phyloP scores from a whole-genome alignment of 1,140 invertebrate species.

The Drosophila fuyamai region DNA sequence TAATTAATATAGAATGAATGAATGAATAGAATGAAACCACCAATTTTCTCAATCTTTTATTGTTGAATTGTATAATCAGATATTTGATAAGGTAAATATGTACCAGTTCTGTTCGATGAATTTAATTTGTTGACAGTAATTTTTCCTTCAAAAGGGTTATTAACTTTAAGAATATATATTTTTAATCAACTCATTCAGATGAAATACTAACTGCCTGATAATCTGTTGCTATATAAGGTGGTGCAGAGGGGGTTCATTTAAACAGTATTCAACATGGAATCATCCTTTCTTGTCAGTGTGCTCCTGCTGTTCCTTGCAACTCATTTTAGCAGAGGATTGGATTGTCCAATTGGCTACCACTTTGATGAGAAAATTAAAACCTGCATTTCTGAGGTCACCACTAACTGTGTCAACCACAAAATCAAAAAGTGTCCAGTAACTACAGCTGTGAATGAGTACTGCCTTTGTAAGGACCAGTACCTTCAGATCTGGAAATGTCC shows the following conservation, averaged over 20 bases:
- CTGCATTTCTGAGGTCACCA: conserved; percentile 4
- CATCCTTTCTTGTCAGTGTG: background rate
- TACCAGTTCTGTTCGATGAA: no score
- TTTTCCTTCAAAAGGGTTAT: no score
- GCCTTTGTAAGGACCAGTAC: background rate
- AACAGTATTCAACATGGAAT: conserved; percentile 11
- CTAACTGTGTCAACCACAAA: background rate
- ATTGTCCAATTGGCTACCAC: conserved; percentile 2
- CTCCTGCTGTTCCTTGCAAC: background rate
- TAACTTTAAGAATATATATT: no score
- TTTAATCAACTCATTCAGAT: no score
- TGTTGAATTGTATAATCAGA: no score
- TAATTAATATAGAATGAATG: no score
- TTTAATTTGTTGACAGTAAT: no score
- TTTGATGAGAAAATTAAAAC: background rate
- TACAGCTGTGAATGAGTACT: background rate
- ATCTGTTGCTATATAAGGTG: conserved; percentile 51
- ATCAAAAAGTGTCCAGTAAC: background rate
- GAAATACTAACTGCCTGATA: conserved; percentile 16
- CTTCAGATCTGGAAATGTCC: conserved; percentile 18
- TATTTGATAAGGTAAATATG: no score
- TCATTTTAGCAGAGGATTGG: background rate
- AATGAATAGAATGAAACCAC: no score
- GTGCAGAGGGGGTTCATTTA: background rate
- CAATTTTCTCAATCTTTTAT: no score